These are phyloP conservation scores for Microctonus brassicae DNA, from an alignment of 2,888 invertebrate species.

Conservation along the genomic window DNA sequence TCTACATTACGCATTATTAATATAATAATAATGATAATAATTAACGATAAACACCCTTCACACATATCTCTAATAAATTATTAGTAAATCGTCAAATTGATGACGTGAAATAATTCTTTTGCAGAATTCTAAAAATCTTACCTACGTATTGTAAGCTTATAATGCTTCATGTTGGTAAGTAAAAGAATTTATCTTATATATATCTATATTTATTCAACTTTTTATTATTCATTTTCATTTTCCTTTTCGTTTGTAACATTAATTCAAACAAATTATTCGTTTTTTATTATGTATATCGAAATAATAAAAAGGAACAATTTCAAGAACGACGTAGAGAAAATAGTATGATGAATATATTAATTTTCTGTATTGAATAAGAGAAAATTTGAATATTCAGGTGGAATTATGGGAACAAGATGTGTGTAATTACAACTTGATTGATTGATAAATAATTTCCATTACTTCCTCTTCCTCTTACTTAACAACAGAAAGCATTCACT, in stretches of 20 bases:
- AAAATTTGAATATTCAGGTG: neutral
- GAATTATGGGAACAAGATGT: neutral
- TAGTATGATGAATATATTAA: neutral
- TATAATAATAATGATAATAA: neutral
- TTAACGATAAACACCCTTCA: neutral
- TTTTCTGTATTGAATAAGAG: neutral
- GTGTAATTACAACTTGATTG: neutral
- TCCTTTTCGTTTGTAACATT: neutral
- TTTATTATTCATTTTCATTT: neutral
- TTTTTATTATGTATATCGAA: neutral
- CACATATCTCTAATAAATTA: neutral
- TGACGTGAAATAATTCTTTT: slow-evolving; percentile 4
- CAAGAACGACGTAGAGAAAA: neutral
- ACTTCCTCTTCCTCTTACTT: slow-evolving; percentile 56
- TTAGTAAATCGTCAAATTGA: neutral
- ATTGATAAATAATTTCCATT: neutral
- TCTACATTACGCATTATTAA: slow-evolving; percentile 3
- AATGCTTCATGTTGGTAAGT: slow-evolving; percentile 22
- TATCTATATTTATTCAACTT: neutral
- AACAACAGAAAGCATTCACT: slow-evolving; percentile 66
- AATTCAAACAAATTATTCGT: no score
- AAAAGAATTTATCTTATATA: neutral
- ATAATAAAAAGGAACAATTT: neutral
- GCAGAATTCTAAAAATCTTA: slow-evolving; percentile 7
- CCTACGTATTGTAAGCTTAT: neutral